These are phyloP conservation scores for Brachyptera risi DNA, from an alignment of 2,888 invertebrate species.

Conservation along the genomic window DNA sequence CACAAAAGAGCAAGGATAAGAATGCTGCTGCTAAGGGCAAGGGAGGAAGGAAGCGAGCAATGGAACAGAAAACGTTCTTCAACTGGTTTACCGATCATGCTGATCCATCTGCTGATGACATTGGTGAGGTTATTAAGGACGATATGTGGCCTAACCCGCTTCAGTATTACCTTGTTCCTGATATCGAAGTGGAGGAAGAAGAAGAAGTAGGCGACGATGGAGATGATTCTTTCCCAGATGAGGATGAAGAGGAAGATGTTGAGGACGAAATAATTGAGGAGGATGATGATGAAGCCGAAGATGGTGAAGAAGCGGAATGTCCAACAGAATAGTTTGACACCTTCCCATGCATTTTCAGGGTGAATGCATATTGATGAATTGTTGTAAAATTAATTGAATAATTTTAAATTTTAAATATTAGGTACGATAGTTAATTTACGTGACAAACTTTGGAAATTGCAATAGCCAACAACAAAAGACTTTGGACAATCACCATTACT, in stretches of 20 bases:
- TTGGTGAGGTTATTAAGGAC: conserved; percentile 81
- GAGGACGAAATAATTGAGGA: conserved; percentile 18
- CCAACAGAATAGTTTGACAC: neutral
- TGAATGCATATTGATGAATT: neutral
- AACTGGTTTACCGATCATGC: conserved; percentile 78
- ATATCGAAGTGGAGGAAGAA: conserved; percentile 70
- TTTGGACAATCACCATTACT: conserved; percentile 9
- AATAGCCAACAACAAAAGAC: too few species aligned
- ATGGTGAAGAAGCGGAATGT: conserved; percentile 23
- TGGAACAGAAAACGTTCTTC: conserved; percentile 72
- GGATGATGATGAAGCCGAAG: conserved; percentile 26
- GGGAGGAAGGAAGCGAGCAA: conserved; percentile 57
- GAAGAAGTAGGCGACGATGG: conserved; percentile 52
- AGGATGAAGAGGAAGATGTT: conserved; percentile 3
- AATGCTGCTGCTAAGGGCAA: conserved; percentile 41
- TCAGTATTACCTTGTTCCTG: conserved; percentile 75
- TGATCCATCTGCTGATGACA: conserved; percentile 78
- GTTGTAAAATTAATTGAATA: too few species aligned
- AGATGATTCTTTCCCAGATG: conserved; percentile 38
- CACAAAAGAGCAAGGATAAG: conserved; percentile 57
- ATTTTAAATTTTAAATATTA: neutral
- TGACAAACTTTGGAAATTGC: neutral
- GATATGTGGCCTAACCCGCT: conserved; percentile 84
- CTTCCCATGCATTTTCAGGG: conserved; percentile 3
- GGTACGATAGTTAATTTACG: neutral